Evolutionary conservation across 2,113 vertebrate genomes (phyloP).

Genomic region (Campylorhamphus procurvoides): DNA sequence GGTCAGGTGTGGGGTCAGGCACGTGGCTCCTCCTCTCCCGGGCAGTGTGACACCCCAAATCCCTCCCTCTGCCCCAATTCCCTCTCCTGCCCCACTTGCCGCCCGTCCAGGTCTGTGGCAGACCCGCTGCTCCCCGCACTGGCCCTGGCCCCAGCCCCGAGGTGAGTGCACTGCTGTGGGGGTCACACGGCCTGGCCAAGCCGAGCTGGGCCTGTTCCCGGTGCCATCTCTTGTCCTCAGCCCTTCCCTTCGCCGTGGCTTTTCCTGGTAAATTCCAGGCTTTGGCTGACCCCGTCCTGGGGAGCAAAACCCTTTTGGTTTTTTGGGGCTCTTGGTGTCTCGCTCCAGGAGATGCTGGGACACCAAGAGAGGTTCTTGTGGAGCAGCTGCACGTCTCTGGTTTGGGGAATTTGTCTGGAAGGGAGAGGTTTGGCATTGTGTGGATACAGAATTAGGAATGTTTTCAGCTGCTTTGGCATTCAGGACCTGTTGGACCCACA

Average conservation of each 20-base stretch:
- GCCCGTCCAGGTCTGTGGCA: background rate
- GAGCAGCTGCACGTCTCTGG: too few species aligned
- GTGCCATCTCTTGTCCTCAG: background rate
- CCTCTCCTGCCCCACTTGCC: background rate
- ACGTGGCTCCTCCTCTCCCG: rapidly evolving
- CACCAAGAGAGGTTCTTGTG: background rate
- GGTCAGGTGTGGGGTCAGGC: background rate
- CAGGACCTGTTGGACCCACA: background rate
- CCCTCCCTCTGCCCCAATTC: background rate
- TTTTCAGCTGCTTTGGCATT: background rate
- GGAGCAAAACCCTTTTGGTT: background rate
- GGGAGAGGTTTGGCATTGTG: background rate
- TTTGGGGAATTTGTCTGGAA: background rate
- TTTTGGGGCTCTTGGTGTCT: background rate
- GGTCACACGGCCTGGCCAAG: rapidly evolving
- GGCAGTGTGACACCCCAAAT: background rate
- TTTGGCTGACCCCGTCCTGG: background rate
- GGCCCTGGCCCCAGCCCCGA: background rate
- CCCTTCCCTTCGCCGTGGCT: rapidly evolving
- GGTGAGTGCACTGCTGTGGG: rapidly evolving
- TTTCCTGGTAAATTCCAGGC: background rate
- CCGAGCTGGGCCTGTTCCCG: background rate
- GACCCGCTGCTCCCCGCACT: too few species aligned
- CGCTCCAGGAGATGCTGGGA: background rate
- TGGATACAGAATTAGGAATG: background rate